phyloP scores from a whole-genome alignment of 2,113 vertebrate genomes.

The Promerops cafer region DNA sequence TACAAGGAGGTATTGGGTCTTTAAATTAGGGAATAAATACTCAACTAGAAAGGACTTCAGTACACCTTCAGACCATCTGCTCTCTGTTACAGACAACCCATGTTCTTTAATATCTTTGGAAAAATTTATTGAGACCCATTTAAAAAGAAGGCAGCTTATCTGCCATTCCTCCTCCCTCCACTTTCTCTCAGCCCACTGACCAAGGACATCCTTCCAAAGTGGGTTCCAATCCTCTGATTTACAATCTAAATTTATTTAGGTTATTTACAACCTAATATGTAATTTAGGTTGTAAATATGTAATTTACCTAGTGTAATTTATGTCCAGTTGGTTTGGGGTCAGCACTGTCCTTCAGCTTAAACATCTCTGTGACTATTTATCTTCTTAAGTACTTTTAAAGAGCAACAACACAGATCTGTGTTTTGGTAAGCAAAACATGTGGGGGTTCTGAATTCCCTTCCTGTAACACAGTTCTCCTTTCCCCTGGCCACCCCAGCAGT shows the following conservation, averaged over 20 bases:
- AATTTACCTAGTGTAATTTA: background rate
- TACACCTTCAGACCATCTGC: background rate
- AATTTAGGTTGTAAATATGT: no score
- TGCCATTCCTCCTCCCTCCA: background rate
- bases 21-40: background rate
- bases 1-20: background rate
- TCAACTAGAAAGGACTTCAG: background rate
- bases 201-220: background rate
- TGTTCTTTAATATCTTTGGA: background rate
- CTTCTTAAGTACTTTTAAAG: background rate
- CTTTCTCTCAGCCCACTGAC: background rate
- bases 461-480: background rate
- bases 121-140: background rate
- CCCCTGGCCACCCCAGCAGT: background rate
- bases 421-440: background rate
- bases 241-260: background rate
- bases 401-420: background rate
- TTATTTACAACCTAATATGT: conserved; percentile 13
- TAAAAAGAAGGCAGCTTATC: background rate
- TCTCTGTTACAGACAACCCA: background rate
- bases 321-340: background rate
- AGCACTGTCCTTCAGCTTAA: background rate
- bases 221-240: background rate
- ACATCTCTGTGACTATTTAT: background rate
- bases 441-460: background rate